Evolutionary conservation across 2,888 invertebrate species (phyloP), one percentile per base, ranked within the genome.

Genomic region (Tridacna crocea): DNA sequence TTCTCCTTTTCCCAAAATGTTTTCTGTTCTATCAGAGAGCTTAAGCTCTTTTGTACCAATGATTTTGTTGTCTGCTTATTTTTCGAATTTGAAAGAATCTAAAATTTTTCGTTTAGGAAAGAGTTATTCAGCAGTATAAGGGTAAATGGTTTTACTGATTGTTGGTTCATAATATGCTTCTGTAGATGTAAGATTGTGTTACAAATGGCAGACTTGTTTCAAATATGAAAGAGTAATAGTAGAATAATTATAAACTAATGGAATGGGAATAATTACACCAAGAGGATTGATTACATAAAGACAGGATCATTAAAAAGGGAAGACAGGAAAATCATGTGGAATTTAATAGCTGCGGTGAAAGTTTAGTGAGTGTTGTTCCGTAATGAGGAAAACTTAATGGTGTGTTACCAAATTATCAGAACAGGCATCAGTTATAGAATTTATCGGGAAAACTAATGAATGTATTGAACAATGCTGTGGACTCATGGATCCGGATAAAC

Each of bases 401-500:
- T 51, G 70, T 51, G 70, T 70, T 51, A 70, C n/a, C 48, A 11
- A 12, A 60, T 60, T 60, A 22, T 55, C 51, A 10, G 55, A 36
- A 36, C 36, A 48, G 60, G 65, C 51, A 75, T 77, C 47, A 61
- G 60, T 60, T 47, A 51, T 77, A 51, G 3, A 36, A 36, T 36
- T 36, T 36, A 36, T 36, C 8, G 36, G n/a, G 70, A 70, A 51
- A 70, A 70, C 70, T 26, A 26, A 70, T 70, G 47, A 70, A 70
- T 26, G 51, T 27, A 70, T 51, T 46, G 46, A 70, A 70, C 51
- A 46, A 70, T 70, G 70, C 47, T 47, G 47, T 22, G 27, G 26
- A 76, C 79, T 26, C 60, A 84, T 84, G 83, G 83, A 84, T 75
- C 80, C 58, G n/a, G 75, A 78, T 66, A 80, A 80, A 78, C 22